Base-by-base conservation (phyloP, 2,888 invertebrate genomes). In the Tethea ocularis region DNA sequence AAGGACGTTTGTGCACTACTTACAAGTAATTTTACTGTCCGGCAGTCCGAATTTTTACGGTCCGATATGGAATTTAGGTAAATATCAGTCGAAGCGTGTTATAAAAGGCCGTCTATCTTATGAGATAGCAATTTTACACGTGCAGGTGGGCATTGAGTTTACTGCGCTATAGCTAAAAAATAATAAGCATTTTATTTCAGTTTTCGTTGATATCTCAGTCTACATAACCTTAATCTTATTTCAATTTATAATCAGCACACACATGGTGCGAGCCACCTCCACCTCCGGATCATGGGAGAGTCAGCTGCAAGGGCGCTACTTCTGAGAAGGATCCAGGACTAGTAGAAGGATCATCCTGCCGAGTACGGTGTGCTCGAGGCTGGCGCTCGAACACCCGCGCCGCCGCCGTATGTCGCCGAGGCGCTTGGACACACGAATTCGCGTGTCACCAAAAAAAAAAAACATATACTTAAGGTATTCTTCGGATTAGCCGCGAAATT, bases 341-440 rank as follows among this genome's bases (percentile, higher is more conserved):
- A 2, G 69, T 70, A 2, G 91, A 93, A 68, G 91, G 91, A 4
- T 77, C 92, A 0, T 84, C 77, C 15, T 93, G 93, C 62, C 83
- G 87, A 10, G 73, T 90, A 1, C 78, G 79, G 6, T 93, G 93
- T 64, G 76, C 77, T 0, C 74, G 69, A 11, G 89, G 87, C 11
- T 90, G 83, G 82, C 82, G 77, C 13, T 77, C 82, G 65, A 68
- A 64, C 46, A 68, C 76, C 1, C 80, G 83, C 10, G 66, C 76
- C 3, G 64, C 80, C 3, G 70, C 88, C 1, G 71, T 86, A 1
- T 93, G 92, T 61, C 84, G 87, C 1, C 80, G 82, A 13, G 91
- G 91, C 0, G 54, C 58, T 33, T 93, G 92, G 92, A 89, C 87
- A 6, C 77, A 80, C 38, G 59, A 71, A 23, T 73, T 90, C 6